Percentiles rank a stretch among this genome's conserved stretches.
Evolutionary conservation across 2,888 invertebrate species (phyloP).

Genomic region (Unio delphinus): DNA sequence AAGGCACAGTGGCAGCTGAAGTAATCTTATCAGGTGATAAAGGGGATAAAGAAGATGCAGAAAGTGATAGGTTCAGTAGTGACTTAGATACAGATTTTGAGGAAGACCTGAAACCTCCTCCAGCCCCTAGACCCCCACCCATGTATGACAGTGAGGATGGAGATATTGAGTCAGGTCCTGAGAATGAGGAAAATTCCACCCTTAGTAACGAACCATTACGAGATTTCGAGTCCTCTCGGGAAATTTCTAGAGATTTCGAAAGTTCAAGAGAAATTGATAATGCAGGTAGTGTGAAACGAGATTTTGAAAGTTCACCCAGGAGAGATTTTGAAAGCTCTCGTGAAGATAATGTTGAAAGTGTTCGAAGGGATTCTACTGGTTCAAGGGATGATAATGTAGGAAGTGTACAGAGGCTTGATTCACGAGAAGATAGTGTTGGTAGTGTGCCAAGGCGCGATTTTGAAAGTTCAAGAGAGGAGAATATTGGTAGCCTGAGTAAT

Average conservation of each 20-base stretch:
- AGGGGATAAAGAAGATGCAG: slow-evolving; percentile 31
- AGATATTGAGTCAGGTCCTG: slow-evolving; percentile 51
- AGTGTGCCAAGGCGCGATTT: too few species aligned
- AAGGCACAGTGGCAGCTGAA: neutral
- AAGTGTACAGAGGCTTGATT: too few species aligned
- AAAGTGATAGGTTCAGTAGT: slow-evolving; percentile 45
- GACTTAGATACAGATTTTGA: slow-evolving; percentile 50
- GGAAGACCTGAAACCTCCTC: slow-evolving; percentile 49
- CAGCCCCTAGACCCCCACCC: slow-evolving; percentile 49
- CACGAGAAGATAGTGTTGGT: too few species aligned
- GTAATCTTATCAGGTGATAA: slow-evolving; percentile 1
- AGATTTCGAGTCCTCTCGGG: slow-evolving; percentile 39
- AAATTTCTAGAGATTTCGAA: slow-evolving; percentile 37
- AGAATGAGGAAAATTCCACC: slow-evolving; percentile 34
- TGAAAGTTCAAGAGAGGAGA: too few species aligned
- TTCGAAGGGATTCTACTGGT: too few species aligned
- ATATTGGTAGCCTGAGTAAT: too few species aligned
- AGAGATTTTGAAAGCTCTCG: slow-evolving; percentile 18
- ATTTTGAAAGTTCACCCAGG: slow-evolving; percentile 4
- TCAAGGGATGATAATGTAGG: too few species aligned
- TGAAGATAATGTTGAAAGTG: too few species aligned
- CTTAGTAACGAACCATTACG: slow-evolving; percentile 34
- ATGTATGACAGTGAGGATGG: slow-evolving; percentile 53
- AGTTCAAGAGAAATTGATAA: slow-evolving; percentile 38
- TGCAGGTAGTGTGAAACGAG: neutral